phyloP scores from a whole-genome alignment of 2,113 vertebrate species.

The Clarias magur region DNA sequence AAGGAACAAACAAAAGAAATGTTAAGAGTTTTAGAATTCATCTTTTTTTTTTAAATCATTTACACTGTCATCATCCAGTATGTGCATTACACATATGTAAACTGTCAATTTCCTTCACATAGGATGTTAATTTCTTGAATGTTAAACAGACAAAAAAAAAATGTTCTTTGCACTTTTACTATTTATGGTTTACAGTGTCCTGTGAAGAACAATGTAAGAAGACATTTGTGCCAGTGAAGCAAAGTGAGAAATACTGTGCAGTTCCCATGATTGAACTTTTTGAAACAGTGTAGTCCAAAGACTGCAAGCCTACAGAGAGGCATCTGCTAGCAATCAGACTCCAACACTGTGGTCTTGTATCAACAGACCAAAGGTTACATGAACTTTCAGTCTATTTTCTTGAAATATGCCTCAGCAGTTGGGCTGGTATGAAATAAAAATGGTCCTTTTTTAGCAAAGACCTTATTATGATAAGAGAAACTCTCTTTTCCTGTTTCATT shows the following conservation, averaged over 20 bases:
- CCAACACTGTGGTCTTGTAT: constrained; percentile 73
- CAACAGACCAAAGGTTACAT: constrained; percentile 70
- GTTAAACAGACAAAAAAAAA: neutral
- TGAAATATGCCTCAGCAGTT: constrained; percentile 66
- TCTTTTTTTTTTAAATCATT: neutral
- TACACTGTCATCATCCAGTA: neutral
- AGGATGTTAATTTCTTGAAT: neutral
- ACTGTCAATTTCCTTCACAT: neutral
- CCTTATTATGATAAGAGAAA: constrained; percentile 85
- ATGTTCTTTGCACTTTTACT: neutral
- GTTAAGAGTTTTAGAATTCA: neutral
- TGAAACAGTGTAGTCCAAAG: constrained; percentile 42
- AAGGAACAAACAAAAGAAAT: neutral
- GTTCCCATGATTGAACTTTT: constrained; percentile 45
- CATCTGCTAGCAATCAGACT: constrained; percentile 71
- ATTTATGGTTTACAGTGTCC: neutral
- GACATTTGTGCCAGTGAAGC: constrained; percentile 28
- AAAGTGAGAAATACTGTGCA: constrained; percentile 32
- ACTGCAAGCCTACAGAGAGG: constrained; percentile 50
- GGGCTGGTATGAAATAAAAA: constrained; percentile 75
- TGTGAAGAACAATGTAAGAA: constrained; percentile 13
- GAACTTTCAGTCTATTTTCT: constrained; percentile 68
- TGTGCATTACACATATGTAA: constrained; percentile 6
- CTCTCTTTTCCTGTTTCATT: constrained; percentile 90
- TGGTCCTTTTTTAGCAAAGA: constrained; percentile 72